Conservation (phyloP, 1,140 invertebrate species). For the Bilobella aurantiaca region DNA sequence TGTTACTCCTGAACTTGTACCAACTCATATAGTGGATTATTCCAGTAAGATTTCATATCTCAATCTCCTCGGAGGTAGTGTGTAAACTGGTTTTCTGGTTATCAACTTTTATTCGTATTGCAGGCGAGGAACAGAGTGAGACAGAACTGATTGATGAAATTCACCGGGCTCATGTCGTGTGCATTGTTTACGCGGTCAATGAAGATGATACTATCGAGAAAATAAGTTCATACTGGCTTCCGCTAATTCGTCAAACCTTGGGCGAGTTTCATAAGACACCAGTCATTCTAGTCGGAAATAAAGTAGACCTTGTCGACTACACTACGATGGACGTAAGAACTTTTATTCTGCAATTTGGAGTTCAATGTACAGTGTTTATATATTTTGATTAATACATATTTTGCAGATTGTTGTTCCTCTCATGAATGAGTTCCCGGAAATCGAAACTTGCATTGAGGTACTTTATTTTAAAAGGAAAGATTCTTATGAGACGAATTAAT, state of each 20-base stretch:
- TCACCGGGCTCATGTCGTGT: conserved; percentile 88
- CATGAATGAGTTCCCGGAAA: conserved; percentile 95
- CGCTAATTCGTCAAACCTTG: conserved; percentile 67
- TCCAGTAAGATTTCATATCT: conserved; percentile 70
- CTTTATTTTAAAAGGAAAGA: no score
- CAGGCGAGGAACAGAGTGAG: conserved; percentile 77
- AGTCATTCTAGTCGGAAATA: conserved; percentile 94
- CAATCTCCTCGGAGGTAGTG: conserved; percentile 5
- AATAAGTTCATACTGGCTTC: conserved; percentile 86
- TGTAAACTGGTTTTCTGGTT: neutral
- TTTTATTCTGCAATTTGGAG: no score
- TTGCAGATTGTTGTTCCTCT: conserved; percentile 80
- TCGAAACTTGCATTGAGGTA: conserved; percentile 97
- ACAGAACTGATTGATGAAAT: conserved; percentile 80
- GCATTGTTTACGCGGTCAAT: conserved; percentile 94
- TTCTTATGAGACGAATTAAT: conserved; percentile 14
- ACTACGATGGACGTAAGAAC: conserved; percentile 83
- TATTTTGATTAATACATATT: no score
- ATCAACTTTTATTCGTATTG: conserved; percentile 29
- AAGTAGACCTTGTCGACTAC: conserved; percentile 89
- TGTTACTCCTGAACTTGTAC: conserved; percentile 94
- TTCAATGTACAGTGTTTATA: no score
- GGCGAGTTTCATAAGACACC: conserved; percentile 64
- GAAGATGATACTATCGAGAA: conserved; percentile 83
- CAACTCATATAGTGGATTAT: conserved; percentile 96